phyloP scores from a whole-genome alignment of 1,140 invertebrate genomes.

The Pogonomyrmex californicus region DNA sequence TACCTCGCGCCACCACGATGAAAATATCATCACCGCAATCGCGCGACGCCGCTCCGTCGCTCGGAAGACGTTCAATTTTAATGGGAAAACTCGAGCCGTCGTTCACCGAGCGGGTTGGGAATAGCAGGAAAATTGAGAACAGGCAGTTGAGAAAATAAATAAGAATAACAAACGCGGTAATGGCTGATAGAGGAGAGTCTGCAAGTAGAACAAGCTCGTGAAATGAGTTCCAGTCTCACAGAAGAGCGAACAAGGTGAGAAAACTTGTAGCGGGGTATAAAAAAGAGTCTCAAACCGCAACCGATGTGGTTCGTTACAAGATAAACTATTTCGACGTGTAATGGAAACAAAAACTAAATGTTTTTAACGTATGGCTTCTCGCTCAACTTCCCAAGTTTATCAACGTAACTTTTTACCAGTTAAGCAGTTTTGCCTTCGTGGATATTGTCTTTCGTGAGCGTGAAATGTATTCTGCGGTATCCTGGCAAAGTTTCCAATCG shows the following conservation, averaged over 20 bases:
- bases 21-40: constrained; percentile 25
- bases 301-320: not conserved
- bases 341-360: not conserved
- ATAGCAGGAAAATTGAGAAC: constrained; percentile 40
- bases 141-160: constrained; percentile 41
- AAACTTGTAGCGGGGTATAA: not conserved
- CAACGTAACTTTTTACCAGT: not conserved
- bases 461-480: not conserved
- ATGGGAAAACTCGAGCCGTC: constrained; percentile 29
- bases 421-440: not conserved
- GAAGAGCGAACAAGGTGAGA: not conserved
- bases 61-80: constrained; percentile 48
- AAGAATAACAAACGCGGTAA: not conserved
- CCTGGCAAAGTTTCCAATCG: not conserved
- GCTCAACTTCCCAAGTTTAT: not conserved
- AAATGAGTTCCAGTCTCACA: not conserved
- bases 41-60: not conserved
- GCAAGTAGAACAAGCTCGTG: constrained; percentile 23
- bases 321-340: constrained; percentile 10
- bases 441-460: not conserved
- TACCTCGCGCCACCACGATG: constrained; percentile 24
- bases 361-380: not conserved
- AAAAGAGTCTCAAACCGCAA: not conserved
- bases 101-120: not conserved
- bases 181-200: constrained; percentile 26